These are phyloP conservation scores for Lasioglossum albipes DNA, from an alignment of 1,140 invertebrate species.

Conservation along the genomic window DNA sequence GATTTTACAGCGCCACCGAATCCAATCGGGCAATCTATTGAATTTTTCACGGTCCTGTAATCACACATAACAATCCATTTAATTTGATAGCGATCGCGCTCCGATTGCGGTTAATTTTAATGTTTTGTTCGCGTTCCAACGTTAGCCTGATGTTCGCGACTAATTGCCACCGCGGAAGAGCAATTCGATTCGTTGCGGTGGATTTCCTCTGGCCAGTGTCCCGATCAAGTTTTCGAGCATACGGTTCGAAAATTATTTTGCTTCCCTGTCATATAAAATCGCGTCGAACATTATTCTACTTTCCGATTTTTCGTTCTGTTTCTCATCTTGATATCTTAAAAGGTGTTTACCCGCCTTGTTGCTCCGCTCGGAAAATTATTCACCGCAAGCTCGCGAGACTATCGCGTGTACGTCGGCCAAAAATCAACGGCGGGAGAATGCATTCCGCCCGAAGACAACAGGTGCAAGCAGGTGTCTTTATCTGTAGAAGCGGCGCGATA, in stretches of 20 bases:
- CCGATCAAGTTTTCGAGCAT: no score
- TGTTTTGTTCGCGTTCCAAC: slow-evolving; percentile 21
- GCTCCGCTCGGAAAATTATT: neutral
- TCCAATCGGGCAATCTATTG: slow-evolving; percentile 34
- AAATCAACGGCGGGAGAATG: neutral
- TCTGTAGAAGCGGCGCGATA: neutral
- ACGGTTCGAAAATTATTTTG: no score
- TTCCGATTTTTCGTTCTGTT: no score
- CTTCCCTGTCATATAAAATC: no score
- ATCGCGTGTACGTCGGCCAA: slow-evolving; percentile 10
- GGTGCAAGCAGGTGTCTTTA: slow-evolving; percentile 29
- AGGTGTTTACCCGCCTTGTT: neutral
- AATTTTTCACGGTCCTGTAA: slow-evolving; percentile 36
- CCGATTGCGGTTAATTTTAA: slow-evolving; percentile 5
- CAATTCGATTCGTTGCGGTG: neutral
- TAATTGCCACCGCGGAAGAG: neutral
- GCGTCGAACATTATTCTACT: no score
- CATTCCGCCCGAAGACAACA: slow-evolving; percentile 7
- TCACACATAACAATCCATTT: slow-evolving; percentile 32
- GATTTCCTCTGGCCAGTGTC: neutral
- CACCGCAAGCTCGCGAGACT: neutral
- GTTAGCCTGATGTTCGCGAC: neutral
- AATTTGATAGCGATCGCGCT: slow-evolving; percentile 27
- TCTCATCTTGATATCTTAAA: no score
- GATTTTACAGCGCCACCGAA: slow-evolving; percentile 22